Evolutionary conservation across 2,797 vertebrate genomes (phyloP), one percentile per base, ranked within the genome.

Genomic region (Megalops cyprinoides): DNA sequence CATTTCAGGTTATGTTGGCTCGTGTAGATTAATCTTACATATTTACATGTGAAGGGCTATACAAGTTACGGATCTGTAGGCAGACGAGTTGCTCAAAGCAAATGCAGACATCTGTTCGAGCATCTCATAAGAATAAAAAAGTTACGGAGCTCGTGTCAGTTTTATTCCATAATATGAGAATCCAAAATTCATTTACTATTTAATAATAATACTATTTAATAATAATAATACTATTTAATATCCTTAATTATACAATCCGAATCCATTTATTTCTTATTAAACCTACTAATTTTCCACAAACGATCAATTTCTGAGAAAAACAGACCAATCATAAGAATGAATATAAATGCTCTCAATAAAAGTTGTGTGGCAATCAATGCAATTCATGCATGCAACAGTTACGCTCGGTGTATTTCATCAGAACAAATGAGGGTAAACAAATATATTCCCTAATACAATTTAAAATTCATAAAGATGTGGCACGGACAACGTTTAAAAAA

Each of bases 321-420:
- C 48, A 48, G 46, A 28, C 10, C 18, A 37, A 53, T 12, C 12
- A 67, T 67, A 18, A 67, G 20, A 53, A 3, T 9, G 25, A 20
- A 28, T 18, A 75, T 25, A 20, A 18, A n/a, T 51, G 44, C 53
- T 34, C 37, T 9, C 67, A 71, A 20, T 74, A 73, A 74, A 74
- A 80, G 79, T 80, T 74, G 51, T 48, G 79, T 31, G 58, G 15
- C 49, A 60, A 34, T 34, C 69, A 23, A 34, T 58, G 25, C 69
- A 73, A 71, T 42, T 23, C 73, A 74, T 49, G 18, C 49, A 55
- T 48, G 49, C 67, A 58, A 42, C 39, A 80, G 69, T 74, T 48
- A 14, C 60, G 7, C 25, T 15, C 44, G 53, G 8, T 28, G 39
- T 14, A 42, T n/a, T 58, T 12, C 39, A n/a, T 34, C 8, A 44